Percentiles rank a stretch among this genome's conserved stretches.
phyloP scores from a whole-genome alignment of 2,113 vertebrate genomes.

The Rostratula benghalensis region DNA sequence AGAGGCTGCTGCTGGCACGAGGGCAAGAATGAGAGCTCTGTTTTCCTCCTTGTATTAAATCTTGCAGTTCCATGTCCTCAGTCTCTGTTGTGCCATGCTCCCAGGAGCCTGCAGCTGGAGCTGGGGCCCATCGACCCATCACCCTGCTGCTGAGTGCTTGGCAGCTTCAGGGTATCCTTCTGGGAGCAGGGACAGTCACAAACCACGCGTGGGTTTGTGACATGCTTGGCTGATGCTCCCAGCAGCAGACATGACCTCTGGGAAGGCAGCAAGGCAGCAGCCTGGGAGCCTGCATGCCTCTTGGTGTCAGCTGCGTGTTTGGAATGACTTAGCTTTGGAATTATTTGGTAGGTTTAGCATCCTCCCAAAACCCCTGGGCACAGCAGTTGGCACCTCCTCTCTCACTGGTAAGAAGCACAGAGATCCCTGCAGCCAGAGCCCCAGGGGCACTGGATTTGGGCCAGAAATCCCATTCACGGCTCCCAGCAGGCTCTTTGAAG shows the following conservation, averaged over 20 bases:
- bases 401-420: fast-evolving
- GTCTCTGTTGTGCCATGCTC: neutral
- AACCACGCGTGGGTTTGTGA: neutral
- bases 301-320: neutral
- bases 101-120: neutral
- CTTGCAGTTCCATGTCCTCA: fast-evolving
- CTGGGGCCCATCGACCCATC: neutral
- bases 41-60: neutral
- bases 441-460: neutral
- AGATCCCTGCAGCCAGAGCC: neutral
- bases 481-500: neutral
- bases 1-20: neutral
- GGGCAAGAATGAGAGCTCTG: neutral
- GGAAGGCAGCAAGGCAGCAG: neutral
- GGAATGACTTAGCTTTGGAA: neutral
- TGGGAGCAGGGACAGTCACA: neutral
- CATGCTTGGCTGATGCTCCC: neutral
- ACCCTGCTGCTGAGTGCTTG: neutral
- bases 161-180: neutral
- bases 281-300: neutral
- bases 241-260: neutral
- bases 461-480: neutral
- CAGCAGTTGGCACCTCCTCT: neutral
- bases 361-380: neutral
- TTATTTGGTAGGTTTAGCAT: neutral